These are phyloP conservation scores for Acrobasis consociella DNA, from an alignment of 2,888 invertebrate genomes.

Conservation along the genomic window DNA sequence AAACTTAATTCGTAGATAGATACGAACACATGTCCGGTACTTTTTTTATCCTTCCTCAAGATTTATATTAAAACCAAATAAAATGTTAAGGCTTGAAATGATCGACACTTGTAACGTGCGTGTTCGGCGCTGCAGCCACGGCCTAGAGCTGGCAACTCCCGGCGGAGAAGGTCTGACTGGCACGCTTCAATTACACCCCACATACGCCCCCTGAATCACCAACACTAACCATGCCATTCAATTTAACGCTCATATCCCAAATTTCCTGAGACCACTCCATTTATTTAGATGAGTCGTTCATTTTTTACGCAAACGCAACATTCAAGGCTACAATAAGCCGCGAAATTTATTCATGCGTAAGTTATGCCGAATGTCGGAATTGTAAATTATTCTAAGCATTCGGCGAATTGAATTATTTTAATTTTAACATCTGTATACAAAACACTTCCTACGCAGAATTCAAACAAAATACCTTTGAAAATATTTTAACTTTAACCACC, in stretches of 20 bases:
- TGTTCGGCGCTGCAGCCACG: background rate
- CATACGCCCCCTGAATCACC: slow-evolving; percentile 60
- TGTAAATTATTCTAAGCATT: slow-evolving; percentile 35
- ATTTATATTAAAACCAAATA: too few relatives aligned
- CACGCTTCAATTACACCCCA: slow-evolving; percentile 70
- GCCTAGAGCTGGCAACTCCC: slow-evolving; percentile 45
- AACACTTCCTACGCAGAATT: background rate
- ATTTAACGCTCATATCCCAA: slow-evolving; percentile 48
- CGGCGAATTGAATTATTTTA: slow-evolving; percentile 33
- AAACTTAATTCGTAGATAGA: too few relatives aligned
- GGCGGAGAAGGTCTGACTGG: slow-evolving; percentile 54
- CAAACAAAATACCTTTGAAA: background rate
- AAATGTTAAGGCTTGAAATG: too few relatives aligned
- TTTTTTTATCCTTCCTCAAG: too few relatives aligned
- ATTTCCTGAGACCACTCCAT: slow-evolving; percentile 36
- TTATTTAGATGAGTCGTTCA: slow-evolving; percentile 35
- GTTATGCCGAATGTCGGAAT: slow-evolving; percentile 34
- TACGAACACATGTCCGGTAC: too few relatives aligned
- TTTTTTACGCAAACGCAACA: slow-evolving; percentile 29
- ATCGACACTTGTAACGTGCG: too few relatives aligned
- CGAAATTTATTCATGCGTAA: slow-evolving; percentile 34
- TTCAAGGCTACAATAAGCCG: slow-evolving; percentile 32
- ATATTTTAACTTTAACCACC: background rate
- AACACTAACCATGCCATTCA: slow-evolving; percentile 56
- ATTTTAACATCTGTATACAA: slow-evolving; percentile 29